Evolutionary conservation across 2,797 vertebrate genomes (phyloP).

Genomic region (Sparidentex hasta): DNA sequence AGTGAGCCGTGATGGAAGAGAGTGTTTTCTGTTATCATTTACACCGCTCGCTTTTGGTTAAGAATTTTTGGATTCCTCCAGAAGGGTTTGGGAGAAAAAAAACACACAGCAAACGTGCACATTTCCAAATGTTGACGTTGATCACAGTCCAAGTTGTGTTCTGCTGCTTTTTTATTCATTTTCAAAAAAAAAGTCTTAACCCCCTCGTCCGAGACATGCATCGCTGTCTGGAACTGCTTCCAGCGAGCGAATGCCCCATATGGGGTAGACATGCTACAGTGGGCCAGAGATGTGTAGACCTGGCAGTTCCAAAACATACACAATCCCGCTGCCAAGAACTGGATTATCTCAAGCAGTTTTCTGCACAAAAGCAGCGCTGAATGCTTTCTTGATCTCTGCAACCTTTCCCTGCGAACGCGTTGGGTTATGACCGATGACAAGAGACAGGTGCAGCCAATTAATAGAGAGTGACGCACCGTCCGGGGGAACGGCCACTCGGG

Average conservation of each 20-base stretch:
- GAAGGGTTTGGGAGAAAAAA: conserved; percentile 13
- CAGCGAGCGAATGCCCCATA: conserved; percentile 68
- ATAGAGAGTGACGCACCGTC: conserved; percentile 74
- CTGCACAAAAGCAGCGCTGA: conserved; percentile 64
- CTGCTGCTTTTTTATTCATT: conserved; percentile 44
- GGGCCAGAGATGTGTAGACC: conserved; percentile 78
- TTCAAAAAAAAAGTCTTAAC: conserved; percentile 40
- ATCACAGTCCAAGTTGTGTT: conserved; percentile 48
- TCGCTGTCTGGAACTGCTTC: conserved; percentile 65
- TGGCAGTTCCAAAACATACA: conserved; percentile 83
- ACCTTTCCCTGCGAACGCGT: conserved; percentile 81
- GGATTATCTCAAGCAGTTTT: conserved; percentile 83
- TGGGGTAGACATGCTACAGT: conserved; percentile 76
- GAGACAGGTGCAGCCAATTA: conserved; percentile 92
- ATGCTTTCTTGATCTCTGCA: conserved; percentile 77
- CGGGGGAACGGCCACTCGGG: conserved; percentile 63
- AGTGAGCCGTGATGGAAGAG: background rate
- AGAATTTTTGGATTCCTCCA: conserved; percentile 1
- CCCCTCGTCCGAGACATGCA: conserved; percentile 45
- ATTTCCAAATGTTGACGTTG: conserved; percentile 38
- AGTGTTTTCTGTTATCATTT: conserved; percentile 1
- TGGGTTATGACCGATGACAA: conserved; percentile 87
- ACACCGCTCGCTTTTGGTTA: background rate
- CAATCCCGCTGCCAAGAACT: conserved; percentile 80
- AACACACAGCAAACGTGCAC: conserved; percentile 24